Conservation (phyloP, 1,140 invertebrate genomes). For the Drosophila kepulauana region DNA sequence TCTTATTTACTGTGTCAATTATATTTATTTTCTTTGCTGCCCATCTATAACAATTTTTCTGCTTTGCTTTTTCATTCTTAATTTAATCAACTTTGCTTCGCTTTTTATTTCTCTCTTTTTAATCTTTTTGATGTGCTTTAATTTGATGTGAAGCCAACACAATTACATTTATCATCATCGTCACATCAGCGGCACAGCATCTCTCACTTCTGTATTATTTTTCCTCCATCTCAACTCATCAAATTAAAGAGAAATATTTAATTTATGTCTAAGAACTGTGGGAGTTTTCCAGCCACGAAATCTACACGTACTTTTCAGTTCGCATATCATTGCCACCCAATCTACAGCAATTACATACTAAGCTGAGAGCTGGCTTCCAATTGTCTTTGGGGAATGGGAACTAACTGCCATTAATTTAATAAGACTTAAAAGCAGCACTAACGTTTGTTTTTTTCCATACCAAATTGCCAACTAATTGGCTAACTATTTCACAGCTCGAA, state of each 20-base stretch:
- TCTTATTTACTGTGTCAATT: slow-evolving; percentile 62
- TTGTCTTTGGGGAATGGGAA: slow-evolving; percentile 44
- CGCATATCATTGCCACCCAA: slow-evolving; percentile 34
- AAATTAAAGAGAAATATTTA: slow-evolving; percentile 73
- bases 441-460: slow-evolving; percentile 4
- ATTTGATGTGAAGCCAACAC: slow-evolving; percentile 47
- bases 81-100: slow-evolving; percentile 73
- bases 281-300: slow-evolving; percentile 39
- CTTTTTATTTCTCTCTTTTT: slow-evolving; percentile 22
- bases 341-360: slow-evolving; percentile 56
- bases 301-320: slow-evolving; percentile 22
- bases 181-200: slow-evolving; percentile 42
- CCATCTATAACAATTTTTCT: slow-evolving; percentile 6
- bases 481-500: slow-evolving; percentile 24
- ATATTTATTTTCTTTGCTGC: slow-evolving; percentile 41
- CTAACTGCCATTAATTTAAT: slow-evolving; percentile 27
- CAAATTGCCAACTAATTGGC: slow-evolving; percentile 13
- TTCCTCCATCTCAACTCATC: slow-evolving; percentile 29
- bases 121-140: slow-evolving; percentile 69
- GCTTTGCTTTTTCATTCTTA: slow-evolving; percentile 43
- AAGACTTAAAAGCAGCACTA: slow-evolving; percentile 21
- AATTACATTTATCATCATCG: slow-evolving; percentile 74
- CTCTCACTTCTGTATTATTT: slow-evolving; percentile 27
- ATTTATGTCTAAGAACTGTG: slow-evolving; percentile 79
- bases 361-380: slow-evolving; percentile 25